Base-by-base conservation (phyloP, 2,888 invertebrate species). In the Acrocyrtus sp. region DNA sequence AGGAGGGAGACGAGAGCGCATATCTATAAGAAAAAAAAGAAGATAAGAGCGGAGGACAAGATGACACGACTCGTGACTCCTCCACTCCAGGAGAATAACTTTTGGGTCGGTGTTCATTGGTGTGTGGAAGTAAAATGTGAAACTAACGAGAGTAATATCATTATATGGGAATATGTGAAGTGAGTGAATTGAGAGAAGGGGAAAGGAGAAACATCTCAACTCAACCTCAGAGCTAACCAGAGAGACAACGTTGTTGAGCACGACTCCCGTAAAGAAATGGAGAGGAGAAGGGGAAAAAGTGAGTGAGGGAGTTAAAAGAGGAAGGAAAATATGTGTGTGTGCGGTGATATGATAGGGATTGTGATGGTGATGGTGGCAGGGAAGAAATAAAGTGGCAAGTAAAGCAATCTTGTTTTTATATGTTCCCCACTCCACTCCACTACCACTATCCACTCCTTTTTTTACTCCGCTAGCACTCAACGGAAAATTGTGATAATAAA, bases 321-420 rank as follows among this genome's bases (percentile, higher is more conserved):
- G 45, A 53, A 39, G 47, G 39, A 57, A 24, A 66, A 54, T 47
- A 50, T 53, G 45, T 45, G 39, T 58, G 68, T 34, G 63, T 57
- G 56, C 51, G 57, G 54, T 57, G 29, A 48, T 60, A 60, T 69
- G 61, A 48, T 69, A 61, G 56, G 54, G 61, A 61, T 61, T 61
- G 47, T 60, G 47, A 29, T 60, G 45, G 58, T 60, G 58, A 47
- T 60, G 47, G 58, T 56, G 39, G 56, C 41, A 24, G 24, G 24
- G 43, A 56, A 43, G 21, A 43, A 41, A 41, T 41, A 56, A 43
- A 41, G 56, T 56, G 56, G 12, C 51, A 61, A 67, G 67, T 48
- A 67, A 67, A 68, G 68, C 68, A 68, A 68, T 68, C 68, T 68
- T 68, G 68, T 60, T 61, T 61, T 68, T 68, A 68, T 68, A 50